Base-by-base conservation (phyloP, 1,140 invertebrate genomes). In the Nymphalis io region DNA sequence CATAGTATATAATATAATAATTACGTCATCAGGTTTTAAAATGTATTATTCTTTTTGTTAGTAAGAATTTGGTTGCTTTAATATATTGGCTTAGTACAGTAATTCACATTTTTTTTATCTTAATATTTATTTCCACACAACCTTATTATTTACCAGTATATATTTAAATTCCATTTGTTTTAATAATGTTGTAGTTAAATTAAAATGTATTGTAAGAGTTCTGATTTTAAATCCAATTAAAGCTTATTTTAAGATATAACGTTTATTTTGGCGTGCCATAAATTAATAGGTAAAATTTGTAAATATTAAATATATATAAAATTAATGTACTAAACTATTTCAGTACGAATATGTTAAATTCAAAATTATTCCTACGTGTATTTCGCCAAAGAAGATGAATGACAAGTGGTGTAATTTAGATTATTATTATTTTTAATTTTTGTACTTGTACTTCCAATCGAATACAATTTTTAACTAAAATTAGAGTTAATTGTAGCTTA, bases 321-420 rank as follows among this genome's bases (percentile, higher is more conserved):
- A 55, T 57, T 68, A 64, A 73, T 57, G 68, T 76, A 55, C 69
- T 71, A 61, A 61, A 55, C 21, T 55, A 55, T 55, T 55, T 55
- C 15, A 55, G 21, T 27, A 55, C 21, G 27, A 15, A 27, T 55
- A 27, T 20, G 27, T 21, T 66, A 65, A 61, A 57, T 69, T 74
- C 76, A 72, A 80, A 79, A 78, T 65, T 79, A 76, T 75, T 79
- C 48, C 73, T 81, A 73, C 60, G 66, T 68, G 60, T 78, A 79
- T 75, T 81, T 87, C 81, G 82, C 86, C 86, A 87, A 88, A 88
- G 86, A 88, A 77, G 66, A 76, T 71, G 64, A 68, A 76, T 71
- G 74, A 71, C 62, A 71, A 46, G 42, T 75, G 44, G 74, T 65
- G 66, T 78, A 75, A 70, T 74, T 79, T 80, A 75, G 57, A 75